Evolutionary conservation across 2,113 vertebrate genomes (phyloP), one percentile per base, ranked within the genome.

Genomic region (Pan troglodytes): DNA sequence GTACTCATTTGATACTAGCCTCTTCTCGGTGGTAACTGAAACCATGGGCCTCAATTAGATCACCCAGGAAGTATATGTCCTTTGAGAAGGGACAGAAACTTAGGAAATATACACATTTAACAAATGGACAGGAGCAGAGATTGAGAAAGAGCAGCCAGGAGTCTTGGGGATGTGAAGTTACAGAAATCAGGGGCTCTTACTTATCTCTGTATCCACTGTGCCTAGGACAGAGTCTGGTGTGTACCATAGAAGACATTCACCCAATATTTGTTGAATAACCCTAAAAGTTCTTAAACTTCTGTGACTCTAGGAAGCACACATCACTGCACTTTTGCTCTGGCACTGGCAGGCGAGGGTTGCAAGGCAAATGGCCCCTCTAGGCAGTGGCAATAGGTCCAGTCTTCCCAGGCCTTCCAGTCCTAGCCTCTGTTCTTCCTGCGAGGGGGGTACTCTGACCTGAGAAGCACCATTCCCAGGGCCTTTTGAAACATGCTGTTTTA

Each of bases 311-410:
- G 22, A 88, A 72, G 55, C 22, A 32, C 0, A 9, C 8, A 1
- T 35, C 43, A 8, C 79, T 80, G 1, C 2, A 20, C 0, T 76
- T 94, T 61, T 89, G 79, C 32, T 85, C 32, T 89, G 23, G 12
- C 27, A 0, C 25, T 59, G 55, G 25, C 0, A 0, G 61, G 7
- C 30, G 75, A 61, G 16, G 48, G 38, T 3, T 35, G 10, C 17
- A 75, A 79, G 57, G 35, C 81, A 30, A 14, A 25, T 25, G 30
- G 61, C 22, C 18, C 35, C 8, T 79, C 45, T 22, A 0, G 6
- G 3, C 5, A 6, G 40, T 30, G 7, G 27, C 55, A 68, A 48
- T 0, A 27, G 17, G 45, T 38, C 40, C 25, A 16, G 0, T 32
- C 16, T 17, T 23, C 32, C 3, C 6, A 6, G 8, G 52, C 43